A percentile compares a stretch with the other conserved stretches of the same genome.
These are phyloP conservation scores for Limnothrissa miodon DNA, from an alignment of 2,113 vertebrate species.

Conservation along the genomic window DNA sequence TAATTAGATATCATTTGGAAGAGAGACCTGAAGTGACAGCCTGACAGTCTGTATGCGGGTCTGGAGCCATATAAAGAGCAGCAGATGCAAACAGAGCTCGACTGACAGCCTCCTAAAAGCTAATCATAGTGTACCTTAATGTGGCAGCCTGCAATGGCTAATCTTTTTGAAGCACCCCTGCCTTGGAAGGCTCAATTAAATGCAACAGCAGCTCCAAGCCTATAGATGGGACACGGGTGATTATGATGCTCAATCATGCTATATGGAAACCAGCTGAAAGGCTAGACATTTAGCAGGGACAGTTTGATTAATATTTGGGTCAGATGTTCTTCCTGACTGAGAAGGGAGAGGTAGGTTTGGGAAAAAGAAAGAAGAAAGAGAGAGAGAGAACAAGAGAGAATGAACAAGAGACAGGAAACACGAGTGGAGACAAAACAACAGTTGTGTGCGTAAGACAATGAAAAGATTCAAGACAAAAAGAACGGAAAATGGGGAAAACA, in stretches of 20 bases:
- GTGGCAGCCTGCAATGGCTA: not conserved
- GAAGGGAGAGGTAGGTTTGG: too few species aligned
- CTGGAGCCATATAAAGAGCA: not conserved
- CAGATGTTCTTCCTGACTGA: not conserved
- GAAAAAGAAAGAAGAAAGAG: not conserved
- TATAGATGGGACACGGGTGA: not conserved
- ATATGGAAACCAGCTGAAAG: not conserved
- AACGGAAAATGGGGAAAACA: not conserved
- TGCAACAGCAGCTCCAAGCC: not conserved
- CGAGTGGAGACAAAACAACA: not conserved
- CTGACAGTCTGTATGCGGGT: not conserved
- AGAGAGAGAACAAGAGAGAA: slow-evolving; percentile 30
- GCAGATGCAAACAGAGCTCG: not conserved
- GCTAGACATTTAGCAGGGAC: not conserved
- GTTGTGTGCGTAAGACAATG: not conserved
- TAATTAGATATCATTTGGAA: not conserved
- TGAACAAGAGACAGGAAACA: not conserved
- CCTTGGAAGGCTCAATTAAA: not conserved
- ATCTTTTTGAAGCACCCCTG: not conserved
- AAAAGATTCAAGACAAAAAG: not conserved
- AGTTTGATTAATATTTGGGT: not conserved
- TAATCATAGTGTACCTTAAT: not conserved
- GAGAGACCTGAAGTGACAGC: not conserved
- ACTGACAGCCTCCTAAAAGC: not conserved
- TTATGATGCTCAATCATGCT: not conserved